Base-by-base conservation (phyloP, 1,140 invertebrate species). In the Papilio glaucus region DNA sequence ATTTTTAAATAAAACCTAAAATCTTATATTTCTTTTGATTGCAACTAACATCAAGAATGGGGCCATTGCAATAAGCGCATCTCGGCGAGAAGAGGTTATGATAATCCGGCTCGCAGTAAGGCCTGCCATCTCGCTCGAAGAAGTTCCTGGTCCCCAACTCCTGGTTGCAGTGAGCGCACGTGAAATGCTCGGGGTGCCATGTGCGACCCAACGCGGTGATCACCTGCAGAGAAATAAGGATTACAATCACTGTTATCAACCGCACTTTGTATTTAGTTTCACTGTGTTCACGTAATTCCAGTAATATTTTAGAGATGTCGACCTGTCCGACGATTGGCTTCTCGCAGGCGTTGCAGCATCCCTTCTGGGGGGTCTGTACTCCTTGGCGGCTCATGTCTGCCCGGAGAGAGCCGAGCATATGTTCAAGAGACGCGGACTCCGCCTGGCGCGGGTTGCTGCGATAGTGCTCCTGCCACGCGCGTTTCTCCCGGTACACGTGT, bases 151-250 rank as follows among this genome's bases (percentile, higher is more conserved):
- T 99, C 15, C 99, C 99, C 77, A 99, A 93, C 91, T 99, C 98
- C 84, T 98, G 97, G 72, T 97, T 97, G 95, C 99, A 99, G 87
- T 99, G 98, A 70, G 96, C 97, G 94, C 99, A 99, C 4, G 96
- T 97, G 93, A 99, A 99, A 91, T 99, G 99, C 93, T 99, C 99
- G 10, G 99, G 98, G 93, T 99, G 99, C 98, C 98, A 99, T n/a
- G 98, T 99, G 92, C 98, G 98, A 29, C 99, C 99, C 79, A 99
- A 87, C 0, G 99, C 99, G 38, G 98, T 99, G 79, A 99, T 97
- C 67, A 98, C 97, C 95, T 97, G 94, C 39, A 81, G 6, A 60
- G 10, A 70, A 38, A 37, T 70, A 18, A 12, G 5, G 18, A 67
- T 26, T 49, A 24, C 8, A 24, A 39, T 73, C 65, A 75, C 73